Evolutionary conservation across 2,888 invertebrate species (phyloP), one percentile per base, ranked within the genome.

Genomic region (Ferrisia virgata): DNA sequence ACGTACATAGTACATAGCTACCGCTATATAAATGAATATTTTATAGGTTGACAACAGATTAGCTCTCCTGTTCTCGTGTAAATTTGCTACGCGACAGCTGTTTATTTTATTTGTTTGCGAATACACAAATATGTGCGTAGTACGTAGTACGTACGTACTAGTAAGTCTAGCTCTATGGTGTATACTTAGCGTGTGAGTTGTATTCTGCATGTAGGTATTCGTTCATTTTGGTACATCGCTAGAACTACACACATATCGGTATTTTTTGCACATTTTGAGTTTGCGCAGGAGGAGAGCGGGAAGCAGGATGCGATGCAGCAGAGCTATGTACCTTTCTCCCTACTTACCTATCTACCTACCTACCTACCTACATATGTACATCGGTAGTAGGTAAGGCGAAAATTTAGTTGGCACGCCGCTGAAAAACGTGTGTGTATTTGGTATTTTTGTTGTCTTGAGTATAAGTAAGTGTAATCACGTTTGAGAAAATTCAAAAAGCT

Each of bases 401-500:
- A 53, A 53, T 53, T 53, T 53, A 6, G 18, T 53, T 53, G 53
- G 18, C 53, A 28, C 64, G 64, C 31, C 25, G 64, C 43, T 43
- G 40, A 43, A 79, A 40, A 79, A 40, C 43, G 43, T 79, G 40
- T 79, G 43, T 79, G 40, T 79, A 28, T 78, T 18, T 78, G 43
- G 25, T 64, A 15, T 64, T 64, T 28, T 64, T 28, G 28, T 28
- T 25, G 15, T 15, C n/a, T 76, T n/a, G 80, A 53, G 43, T 4
- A 22, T 36, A 79, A 80, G 33, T n/a, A 53, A 53, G 43, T 4
- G 36, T 36, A 79, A 80, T 80, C 80, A 53, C 53, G 80, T 80
- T 31, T 25, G 47, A 80, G 43, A 53, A 80, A 79, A 79, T 40
- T 79, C 25, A 80, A 80, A 79, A 43, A 80, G 80, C 47, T 80